Evolutionary conservation across 2,888 invertebrate species (phyloP).

Genomic region (Drosophila borealis): DNA sequence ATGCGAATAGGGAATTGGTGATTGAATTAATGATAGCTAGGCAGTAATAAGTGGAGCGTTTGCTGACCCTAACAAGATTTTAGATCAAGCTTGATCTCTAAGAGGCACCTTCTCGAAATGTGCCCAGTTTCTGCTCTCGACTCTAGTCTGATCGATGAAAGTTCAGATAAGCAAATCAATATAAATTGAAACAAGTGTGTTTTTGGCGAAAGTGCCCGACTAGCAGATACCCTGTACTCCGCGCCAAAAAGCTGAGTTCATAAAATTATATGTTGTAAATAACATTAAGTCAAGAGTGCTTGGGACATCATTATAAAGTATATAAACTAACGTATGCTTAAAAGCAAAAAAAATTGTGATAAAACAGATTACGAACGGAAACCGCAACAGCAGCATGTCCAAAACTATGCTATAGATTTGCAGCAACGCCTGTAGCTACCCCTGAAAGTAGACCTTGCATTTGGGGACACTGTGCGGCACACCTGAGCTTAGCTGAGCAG

Average conservation of each 20-base stretch:
- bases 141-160: no score
- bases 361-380: no score
- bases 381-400: neutral
- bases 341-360: no score
- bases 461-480: neutral
- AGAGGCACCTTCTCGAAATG: neutral
- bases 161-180: no score
- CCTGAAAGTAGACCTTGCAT: conserved; percentile 21
- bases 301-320: no score
- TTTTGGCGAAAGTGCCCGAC: neutral
- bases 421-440: no score
- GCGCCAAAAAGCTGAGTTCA: no score
- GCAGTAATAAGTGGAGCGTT: neutral
- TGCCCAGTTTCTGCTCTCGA: no score
- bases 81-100: neutral
- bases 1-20: conserved; percentile 19
- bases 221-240: neutral
- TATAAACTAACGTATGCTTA: no score
- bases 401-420: conserved; percentile 17
- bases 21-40: neutral
- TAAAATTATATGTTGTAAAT: no score
- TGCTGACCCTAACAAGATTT: neutral
- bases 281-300: no score
- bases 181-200: neutral
- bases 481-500: neutral